Evolutionary conservation across 2,113 vertebrate genomes (phyloP).

Genomic region (Bufo gargarizans): DNA sequence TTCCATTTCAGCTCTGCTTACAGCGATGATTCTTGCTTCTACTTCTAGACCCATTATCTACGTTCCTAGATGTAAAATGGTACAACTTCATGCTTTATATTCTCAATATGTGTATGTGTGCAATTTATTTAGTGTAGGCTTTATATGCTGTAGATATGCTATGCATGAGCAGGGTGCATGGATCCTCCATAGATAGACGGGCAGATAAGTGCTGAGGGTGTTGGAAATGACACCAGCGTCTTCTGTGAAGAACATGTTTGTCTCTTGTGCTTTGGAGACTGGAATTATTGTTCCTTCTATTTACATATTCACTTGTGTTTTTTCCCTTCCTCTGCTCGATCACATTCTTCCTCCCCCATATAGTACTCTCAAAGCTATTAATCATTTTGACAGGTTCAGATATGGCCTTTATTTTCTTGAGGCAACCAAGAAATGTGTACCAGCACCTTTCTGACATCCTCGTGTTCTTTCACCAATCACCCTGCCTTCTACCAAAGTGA

Average conservation of each 20-base stretch:
- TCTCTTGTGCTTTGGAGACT: slow-evolving; percentile 39
- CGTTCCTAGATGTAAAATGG: background rate
- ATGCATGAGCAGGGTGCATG: background rate
- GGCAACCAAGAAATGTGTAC: slow-evolving; percentile 71
- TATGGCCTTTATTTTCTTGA: slow-evolving; percentile 74
- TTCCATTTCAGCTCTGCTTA: no score
- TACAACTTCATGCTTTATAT: background rate
- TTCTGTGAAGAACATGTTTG: slow-evolving; percentile 28
- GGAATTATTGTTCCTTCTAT: slow-evolving; percentile 63
- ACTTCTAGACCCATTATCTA: background rate
- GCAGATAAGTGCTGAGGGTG: slow-evolving; percentile 4
- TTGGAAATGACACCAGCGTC: slow-evolving; percentile 28
- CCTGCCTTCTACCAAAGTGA: slow-evolving; percentile 62
- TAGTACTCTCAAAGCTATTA: slow-evolving; percentile 71
- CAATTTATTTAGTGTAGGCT: background rate
- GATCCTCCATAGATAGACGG: background rate
- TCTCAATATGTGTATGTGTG: background rate
- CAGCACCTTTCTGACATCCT: slow-evolving; percentile 68
- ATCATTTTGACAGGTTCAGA: slow-evolving; percentile 72
- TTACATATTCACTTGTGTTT: slow-evolving; percentile 67
- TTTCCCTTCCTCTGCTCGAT: slow-evolving; percentile 64
- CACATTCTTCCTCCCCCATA: slow-evolving; percentile 65
- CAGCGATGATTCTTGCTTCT: background rate
- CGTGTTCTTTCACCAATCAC: slow-evolving; percentile 64
- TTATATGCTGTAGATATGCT: background rate